Evolutionary conservation across 1,140 invertebrate genomes (phyloP), one percentile per base, ranked within the genome.

Genomic region (Nephotettix cincticeps): DNA sequence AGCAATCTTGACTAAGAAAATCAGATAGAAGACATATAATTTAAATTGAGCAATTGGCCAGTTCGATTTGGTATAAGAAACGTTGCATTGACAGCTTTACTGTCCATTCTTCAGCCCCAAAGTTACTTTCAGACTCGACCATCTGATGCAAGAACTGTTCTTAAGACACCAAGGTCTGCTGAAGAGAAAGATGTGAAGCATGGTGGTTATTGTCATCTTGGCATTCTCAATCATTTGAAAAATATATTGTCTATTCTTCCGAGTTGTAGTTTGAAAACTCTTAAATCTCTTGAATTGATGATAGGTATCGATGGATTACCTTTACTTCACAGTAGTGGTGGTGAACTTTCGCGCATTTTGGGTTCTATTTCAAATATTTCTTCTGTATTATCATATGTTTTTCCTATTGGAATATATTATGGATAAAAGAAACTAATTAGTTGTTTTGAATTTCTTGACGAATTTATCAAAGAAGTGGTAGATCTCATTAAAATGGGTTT

Each of bases 361-460:
- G 58, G 9, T 9, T 63, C 58, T 25, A 27, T 63, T 25, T 25
- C 27, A 2, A 63, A 63, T 19, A 63, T 63, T 6, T 25, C 58
- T 9, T 63, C 28, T 6, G 2, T 63, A 3, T 27, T 25, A 9
- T 13, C 28, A 6, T 9, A 9, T n/a, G 28, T 63, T 13, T 27
- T 63, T 27, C 58, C 58, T 63, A 70, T 76, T 45, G 76, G 75
- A 19, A 68, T 75, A 32, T 76, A 77, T 68, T 75, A 73, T 70
- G 71, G 74, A 25, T 14, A 30, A 30, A 66, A 70, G 28, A 78
- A 77, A 67, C 75, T 76, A 29, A 56, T 23, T 30, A 47, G 29
- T 69, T 43, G 32, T 6, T 68, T 25, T 70, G 66, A 71, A 43
- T 78, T 73, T 73, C 66, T 78, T 25, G 36, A 68, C 30, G 51